A percentile compares a stretch with the other conserved stretches of the same genome.
These are phyloP conservation scores for Peromyscus melanophrys DNA, from an alignment of 2,797 vertebrate species.

Conservation along the genomic window DNA sequence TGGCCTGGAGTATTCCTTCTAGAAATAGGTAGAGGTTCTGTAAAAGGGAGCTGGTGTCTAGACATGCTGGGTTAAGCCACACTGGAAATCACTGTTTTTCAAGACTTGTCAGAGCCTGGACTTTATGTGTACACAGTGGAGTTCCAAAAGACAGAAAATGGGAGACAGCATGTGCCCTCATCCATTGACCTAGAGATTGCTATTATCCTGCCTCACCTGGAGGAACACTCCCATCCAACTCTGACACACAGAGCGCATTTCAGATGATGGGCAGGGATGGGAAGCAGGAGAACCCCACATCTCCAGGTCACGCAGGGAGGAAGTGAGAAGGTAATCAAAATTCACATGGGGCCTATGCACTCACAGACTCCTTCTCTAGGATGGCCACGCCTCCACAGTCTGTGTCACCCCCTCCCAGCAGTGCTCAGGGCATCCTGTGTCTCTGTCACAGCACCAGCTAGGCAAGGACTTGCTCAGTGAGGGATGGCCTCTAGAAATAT, in stretches of 20 bases:
- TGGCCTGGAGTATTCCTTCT: neutral
- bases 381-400: accelerated
- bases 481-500: neutral
- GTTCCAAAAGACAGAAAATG: accelerated
- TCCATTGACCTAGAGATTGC: neutral
- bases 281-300: neutral
- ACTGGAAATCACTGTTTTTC: neutral
- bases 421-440: neutral
- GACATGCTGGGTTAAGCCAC: neutral
- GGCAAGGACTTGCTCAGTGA: neutral
- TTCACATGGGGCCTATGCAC: neutral
- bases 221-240: no score
- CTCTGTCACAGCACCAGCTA: neutral
- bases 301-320: no score
- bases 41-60: neutral
- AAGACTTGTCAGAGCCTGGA: neutral
- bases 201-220: neutral
- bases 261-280: neutral
- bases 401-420: accelerated
- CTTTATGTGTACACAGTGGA: accelerated
- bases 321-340: neutral
- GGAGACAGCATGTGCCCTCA: accelerated
- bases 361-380: neutral
- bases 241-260: neutral
- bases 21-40: neutral